Percentiles rank a stretch among this genome's conserved stretches.
phyloP scores from a whole-genome alignment of 2,113 vertebrate genomes.

The Vombatus ursinus region DNA sequence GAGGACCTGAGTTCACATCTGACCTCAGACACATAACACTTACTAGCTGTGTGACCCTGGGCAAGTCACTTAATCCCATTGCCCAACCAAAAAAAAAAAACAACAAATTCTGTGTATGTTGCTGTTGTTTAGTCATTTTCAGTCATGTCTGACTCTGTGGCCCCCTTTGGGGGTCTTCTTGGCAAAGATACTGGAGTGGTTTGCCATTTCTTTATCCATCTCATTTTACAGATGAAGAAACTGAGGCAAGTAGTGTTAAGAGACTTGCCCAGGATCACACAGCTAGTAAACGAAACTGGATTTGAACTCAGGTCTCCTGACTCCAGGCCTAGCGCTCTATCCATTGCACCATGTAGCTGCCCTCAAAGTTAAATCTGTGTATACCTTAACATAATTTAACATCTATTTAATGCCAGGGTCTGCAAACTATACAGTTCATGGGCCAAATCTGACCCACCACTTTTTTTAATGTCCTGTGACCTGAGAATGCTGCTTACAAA shows the following conservation, averaged over 20 bases:
- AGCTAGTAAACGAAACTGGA: neutral
- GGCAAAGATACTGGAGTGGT: neutral
- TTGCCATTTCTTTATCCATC: neutral
- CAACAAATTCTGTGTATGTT: neutral
- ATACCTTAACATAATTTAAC: neutral
- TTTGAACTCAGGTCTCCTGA: neutral
- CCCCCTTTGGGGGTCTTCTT: neutral
- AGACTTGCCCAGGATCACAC: neutral
- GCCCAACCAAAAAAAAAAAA: too few relatives aligned
- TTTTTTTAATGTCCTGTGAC: neutral
- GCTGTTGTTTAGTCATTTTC: neutral
- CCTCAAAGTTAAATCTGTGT: neutral
- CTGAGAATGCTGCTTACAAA: neutral
- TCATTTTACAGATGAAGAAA: neutral
- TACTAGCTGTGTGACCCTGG: too few relatives aligned
- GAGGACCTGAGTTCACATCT: too few relatives aligned
- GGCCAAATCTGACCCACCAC: neutral
- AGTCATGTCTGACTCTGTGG: neutral
- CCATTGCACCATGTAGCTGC: neutral
- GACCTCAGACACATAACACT: too few relatives aligned
- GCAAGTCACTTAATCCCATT: too few relatives aligned
- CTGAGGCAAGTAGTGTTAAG: neutral
- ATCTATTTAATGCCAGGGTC: neutral
- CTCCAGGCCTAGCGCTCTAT: neutral
- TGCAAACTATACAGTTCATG: neutral